Conservation (phyloP, 2,888 invertebrate genomes). For the Tineola bisselliella region DNA sequence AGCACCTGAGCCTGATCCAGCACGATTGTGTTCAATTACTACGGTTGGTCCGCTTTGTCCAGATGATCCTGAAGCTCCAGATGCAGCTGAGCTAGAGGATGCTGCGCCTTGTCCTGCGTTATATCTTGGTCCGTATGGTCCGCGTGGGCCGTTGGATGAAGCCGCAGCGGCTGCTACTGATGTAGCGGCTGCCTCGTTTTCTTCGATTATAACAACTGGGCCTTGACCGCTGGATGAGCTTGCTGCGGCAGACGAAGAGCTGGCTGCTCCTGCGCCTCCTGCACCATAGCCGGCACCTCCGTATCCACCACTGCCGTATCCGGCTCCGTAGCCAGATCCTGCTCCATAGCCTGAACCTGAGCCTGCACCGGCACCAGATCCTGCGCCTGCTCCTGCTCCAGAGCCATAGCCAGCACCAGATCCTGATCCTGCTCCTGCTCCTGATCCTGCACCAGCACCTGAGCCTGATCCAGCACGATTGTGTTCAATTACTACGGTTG, state of each 20-base stretch:
- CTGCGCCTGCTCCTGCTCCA: conserved; percentile 9
- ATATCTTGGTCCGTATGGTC: conserved; percentile 15
- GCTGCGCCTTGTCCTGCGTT: conserved; percentile 10
- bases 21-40: no score
- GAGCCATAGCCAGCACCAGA: background rate
- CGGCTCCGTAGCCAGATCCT: background rate
- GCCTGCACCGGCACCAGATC: background rate
- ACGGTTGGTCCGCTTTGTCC: no score
- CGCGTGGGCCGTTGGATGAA: conserved; percentile 15
- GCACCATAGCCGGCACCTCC: background rate
- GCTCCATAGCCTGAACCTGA: background rate
- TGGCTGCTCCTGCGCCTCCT: conserved; percentile 8
- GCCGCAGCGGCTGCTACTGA: conserved; percentile 15
- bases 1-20: conserved; percentile 14
- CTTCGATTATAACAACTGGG: no score
- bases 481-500: background rate
- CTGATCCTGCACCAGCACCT: background rate
- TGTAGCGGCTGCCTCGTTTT: no score
- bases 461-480: conserved; percentile 8
- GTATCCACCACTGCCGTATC: background rate
- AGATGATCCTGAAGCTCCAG: conserved; percentile 3
- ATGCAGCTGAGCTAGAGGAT: background rate
- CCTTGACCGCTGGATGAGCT: no score
- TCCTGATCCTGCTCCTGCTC: conserved; percentile 4
- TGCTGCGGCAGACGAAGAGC: no score